Conservation (phyloP, 2,113 vertebrate genomes). For the Mirounga angustirostris region DNA sequence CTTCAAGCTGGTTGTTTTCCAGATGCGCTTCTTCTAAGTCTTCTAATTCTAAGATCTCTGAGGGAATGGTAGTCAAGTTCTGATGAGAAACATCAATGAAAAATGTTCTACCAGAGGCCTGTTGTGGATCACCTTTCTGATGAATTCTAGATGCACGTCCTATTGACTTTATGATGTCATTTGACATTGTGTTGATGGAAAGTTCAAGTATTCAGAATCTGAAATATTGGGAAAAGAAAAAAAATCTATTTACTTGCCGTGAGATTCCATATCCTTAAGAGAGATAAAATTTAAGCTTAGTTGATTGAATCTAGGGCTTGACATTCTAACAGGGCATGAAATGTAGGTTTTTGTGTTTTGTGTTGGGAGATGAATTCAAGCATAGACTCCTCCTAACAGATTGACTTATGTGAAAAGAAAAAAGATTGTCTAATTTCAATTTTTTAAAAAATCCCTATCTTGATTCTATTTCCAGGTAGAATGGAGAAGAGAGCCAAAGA, state of each 20-base stretch:
- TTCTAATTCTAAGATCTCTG: conserved; percentile 73
- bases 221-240: not conserved
- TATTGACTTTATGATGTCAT: not conserved
- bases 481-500: not conserved
- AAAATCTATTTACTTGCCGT: not conserved
- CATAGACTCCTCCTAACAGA: not conserved
- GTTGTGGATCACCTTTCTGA: not conserved
- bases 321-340: not conserved
- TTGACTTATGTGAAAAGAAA: not conserved
- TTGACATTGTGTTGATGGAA: conserved; percentile 31
- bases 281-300: not conserved
- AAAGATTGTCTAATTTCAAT: not conserved
- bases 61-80: conserved; percentile 68
- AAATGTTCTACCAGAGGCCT: conserved; percentile 54
- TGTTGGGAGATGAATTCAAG: not conserved
- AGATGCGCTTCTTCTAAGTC: conserved; percentile 87
- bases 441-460: not conserved
- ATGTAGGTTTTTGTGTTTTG: not conserved
- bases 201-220: conserved; percentile 11
- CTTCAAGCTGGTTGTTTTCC: conserved; percentile 83
- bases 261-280: not conserved
- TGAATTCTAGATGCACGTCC: not conserved
- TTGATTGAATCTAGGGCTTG: not conserved
- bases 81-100: conserved; percentile 83
- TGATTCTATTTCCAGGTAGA: conserved; percentile 27